Evolutionary conservation across 1,140 invertebrate genomes (phyloP).

Genomic region (Melanaphis sacchari): DNA sequence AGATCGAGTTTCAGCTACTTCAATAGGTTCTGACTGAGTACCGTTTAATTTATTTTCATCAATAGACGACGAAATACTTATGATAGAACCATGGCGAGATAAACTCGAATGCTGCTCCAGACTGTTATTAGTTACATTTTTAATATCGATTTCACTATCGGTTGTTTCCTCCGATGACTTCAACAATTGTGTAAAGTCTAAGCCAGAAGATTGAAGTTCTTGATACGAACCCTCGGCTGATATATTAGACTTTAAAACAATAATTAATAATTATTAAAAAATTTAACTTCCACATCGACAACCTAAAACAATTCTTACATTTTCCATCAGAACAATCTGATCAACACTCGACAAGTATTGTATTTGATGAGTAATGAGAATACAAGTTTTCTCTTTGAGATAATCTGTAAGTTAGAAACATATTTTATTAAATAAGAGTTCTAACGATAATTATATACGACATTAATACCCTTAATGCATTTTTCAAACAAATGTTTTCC

Average conservation of each 20-base stretch:
- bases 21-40: constrained; percentile 35
- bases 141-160: constrained; percentile 69
- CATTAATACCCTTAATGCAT: constrained; percentile 67
- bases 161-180: constrained; percentile 62
- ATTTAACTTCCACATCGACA: too few relatives aligned
- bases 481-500: constrained; percentile 81
- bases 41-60: constrained; percentile 59
- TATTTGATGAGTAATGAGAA: constrained; percentile 85
- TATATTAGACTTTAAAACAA: constrained; percentile 66
- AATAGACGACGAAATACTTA: constrained; percentile 60
- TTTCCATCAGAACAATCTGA: constrained; percentile 79
- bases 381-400: constrained; percentile 71
- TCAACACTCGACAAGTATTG: constrained; percentile 79
- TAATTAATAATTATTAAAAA: neutral
- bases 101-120: neutral
- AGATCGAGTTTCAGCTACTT: too few relatives aligned
- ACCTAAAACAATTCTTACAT: constrained; percentile 66
- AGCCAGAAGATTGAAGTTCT: constrained; percentile 66
- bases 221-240: constrained; percentile 69
- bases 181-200: constrained; percentile 69
- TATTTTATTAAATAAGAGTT: neutral
- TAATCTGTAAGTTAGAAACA: constrained; percentile 62
- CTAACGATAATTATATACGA: neutral
- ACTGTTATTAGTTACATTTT: constrained; percentile 68
- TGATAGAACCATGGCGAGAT: constrained; percentile 59